These are phyloP conservation scores for Protobothrops mucrosquamatus DNA, from an alignment of 2,113 vertebrate genomes.

Conservation along the genomic window DNA sequence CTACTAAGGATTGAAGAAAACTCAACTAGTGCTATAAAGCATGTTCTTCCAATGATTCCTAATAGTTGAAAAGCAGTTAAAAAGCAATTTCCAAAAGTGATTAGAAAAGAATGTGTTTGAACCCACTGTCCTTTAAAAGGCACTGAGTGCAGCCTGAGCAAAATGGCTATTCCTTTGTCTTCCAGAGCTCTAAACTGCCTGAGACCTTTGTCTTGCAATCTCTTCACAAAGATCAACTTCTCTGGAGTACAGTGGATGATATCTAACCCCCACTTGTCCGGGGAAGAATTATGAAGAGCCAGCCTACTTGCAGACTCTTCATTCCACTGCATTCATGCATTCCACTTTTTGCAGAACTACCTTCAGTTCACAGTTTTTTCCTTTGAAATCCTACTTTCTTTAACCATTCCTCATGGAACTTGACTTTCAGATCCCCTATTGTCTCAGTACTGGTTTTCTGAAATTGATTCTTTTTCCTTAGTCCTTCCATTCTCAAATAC, in stretches of 20 bases:
- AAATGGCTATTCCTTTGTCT: neutral
- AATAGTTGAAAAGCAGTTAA: neutral
- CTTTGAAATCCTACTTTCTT: neutral
- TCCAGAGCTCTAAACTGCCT: neutral
- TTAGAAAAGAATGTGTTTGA: neutral
- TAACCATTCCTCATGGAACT: neutral
- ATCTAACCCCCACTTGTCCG: neutral
- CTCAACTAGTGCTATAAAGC: neutral
- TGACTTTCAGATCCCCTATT: neutral
- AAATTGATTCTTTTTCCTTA: neutral
- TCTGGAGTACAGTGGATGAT: neutral
- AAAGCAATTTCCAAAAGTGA: neutral
- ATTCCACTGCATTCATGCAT: neutral
- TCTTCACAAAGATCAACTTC: neutral
- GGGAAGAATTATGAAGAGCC: neutral
- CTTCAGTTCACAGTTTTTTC: neutral
- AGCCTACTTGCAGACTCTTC: neutral
- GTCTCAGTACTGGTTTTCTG: neutral
- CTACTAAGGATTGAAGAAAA: neutral
- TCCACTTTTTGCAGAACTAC: neutral
- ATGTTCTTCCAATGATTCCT: neutral
- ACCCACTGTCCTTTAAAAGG: neutral
- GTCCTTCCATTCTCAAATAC: neutral
- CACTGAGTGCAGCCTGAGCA: neutral
- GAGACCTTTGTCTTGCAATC: neutral